These are phyloP conservation scores for Microplitis demolitor DNA, from an alignment of 1,140 invertebrate genomes.

Conservation along the genomic window DNA sequence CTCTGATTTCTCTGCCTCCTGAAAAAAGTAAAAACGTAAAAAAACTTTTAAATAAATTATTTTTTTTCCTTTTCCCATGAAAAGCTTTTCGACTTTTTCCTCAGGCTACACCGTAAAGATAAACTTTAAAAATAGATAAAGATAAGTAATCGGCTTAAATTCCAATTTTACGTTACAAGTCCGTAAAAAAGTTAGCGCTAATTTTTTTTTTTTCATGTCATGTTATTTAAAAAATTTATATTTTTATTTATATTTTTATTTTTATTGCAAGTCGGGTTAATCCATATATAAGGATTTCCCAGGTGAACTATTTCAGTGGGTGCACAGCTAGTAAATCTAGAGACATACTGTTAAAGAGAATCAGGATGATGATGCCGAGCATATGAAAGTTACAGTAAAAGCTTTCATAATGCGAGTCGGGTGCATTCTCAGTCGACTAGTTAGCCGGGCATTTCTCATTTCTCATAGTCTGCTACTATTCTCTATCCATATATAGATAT, in stretches of 20 bases:
- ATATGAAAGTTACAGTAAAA: not conserved
- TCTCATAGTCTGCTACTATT: not conserved
- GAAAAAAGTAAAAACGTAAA: not conserved
- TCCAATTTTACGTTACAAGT: not conserved
- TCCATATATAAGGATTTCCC: constrained; percentile 7
- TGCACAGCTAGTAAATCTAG: not conserved
- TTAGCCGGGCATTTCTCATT: constrained; percentile 9
- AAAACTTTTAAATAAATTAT: not conserved
- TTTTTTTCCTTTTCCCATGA: not conserved
- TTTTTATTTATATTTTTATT: not conserved
- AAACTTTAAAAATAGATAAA: not conserved
- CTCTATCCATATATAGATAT: not conserved
- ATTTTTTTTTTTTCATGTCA: not conserved
- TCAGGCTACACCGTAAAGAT: not conserved
- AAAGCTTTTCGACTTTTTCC: not conserved
- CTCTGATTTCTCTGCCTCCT: not conserved
- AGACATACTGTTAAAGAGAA: not conserved
- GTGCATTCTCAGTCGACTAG: constrained; percentile 1
- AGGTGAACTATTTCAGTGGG: not conserved
- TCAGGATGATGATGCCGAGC: not conserved
- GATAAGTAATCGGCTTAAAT: constrained; percentile 6
- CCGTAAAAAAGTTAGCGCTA: not conserved
- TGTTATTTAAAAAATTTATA: not conserved
- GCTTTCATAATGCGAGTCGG: constrained; percentile 6
- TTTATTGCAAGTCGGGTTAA: not conserved